A percentile compares a stretch with the other conserved stretches of the same genome.
Evolutionary conservation across 2,113 vertebrate species (phyloP).

Genomic region (Rynchops niger): DNA sequence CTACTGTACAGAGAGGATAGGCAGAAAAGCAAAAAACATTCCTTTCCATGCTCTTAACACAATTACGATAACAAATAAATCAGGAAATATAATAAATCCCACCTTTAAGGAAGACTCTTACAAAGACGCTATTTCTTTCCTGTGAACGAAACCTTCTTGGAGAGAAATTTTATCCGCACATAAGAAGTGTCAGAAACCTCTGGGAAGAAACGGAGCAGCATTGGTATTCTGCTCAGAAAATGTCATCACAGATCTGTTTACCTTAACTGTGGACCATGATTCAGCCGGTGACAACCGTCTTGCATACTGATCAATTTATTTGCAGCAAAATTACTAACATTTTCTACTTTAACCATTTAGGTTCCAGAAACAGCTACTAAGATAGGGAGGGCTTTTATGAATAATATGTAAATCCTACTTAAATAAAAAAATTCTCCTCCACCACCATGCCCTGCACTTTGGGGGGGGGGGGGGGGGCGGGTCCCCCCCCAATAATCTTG

Average conservation of each 20-base stretch:
- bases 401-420: not conserved
- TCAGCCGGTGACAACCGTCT: constrained; percentile 77
- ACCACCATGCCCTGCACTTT: not conserved
- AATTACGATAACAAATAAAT: not conserved
- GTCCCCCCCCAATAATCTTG: not conserved
- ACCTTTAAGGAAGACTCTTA: constrained; percentile 69
- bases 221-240: constrained; percentile 83
- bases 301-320: constrained; percentile 83
- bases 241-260: constrained; percentile 82
- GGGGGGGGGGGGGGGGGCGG: not conserved
- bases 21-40: constrained; percentile 18
- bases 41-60: not conserved
- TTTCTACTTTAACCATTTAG: constrained; percentile 70
- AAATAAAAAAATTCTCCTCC: not conserved
- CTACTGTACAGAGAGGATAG: not conserved
- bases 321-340: constrained; percentile 73
- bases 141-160: constrained; percentile 48
- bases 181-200: constrained; percentile 73
- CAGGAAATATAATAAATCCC: constrained; percentile 38
- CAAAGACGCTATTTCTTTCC: constrained; percentile 45
- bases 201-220: constrained; percentile 70
- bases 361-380: constrained; percentile 55
- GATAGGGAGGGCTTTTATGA: not conserved
- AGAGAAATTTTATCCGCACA: constrained; percentile 60
- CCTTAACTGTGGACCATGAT: constrained; percentile 82